Evolutionary conservation across 2,113 vertebrate genomes (phyloP).

Genomic region (Thalassarche chlororhynchos): DNA sequence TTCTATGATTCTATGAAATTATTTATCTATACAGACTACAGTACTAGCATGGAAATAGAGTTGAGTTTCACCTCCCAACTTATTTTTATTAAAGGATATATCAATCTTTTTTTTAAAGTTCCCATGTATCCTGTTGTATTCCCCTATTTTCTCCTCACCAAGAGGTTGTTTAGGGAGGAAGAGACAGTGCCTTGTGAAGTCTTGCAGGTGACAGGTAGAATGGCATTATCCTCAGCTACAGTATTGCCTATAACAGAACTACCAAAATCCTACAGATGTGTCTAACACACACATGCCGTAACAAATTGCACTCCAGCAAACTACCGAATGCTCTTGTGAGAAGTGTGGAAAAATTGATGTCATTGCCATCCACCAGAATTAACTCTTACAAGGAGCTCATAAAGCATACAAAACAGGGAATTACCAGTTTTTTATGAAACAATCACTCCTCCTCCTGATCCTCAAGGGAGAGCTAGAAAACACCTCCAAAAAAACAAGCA

Average conservation of each 20-base stretch:
- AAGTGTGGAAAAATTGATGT: background rate
- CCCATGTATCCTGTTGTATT: background rate
- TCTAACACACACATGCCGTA: background rate
- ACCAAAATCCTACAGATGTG: background rate
- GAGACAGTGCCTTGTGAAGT: background rate
- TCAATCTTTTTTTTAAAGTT: background rate
- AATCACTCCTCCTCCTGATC: background rate
- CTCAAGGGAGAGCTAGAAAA: background rate
- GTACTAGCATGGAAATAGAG: background rate
- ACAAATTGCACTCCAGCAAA: background rate
- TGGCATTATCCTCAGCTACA: background rate
- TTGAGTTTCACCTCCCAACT: background rate
- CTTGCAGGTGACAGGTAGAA: background rate
- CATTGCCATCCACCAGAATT: background rate
- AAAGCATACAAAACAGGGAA: background rate
- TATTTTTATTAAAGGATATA: background rate
- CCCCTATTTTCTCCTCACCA: background rate
- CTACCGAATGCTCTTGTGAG: background rate
- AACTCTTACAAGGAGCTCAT: background rate
- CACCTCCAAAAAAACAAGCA: background rate
- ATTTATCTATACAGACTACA: background rate
- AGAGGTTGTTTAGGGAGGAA: background rate
- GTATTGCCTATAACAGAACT: background rate
- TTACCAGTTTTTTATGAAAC: background rate
- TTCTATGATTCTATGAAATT: background rate